phyloP scores from a whole-genome alignment of 2,113 vertebrate genomes.

The Vombatus ursinus region DNA sequence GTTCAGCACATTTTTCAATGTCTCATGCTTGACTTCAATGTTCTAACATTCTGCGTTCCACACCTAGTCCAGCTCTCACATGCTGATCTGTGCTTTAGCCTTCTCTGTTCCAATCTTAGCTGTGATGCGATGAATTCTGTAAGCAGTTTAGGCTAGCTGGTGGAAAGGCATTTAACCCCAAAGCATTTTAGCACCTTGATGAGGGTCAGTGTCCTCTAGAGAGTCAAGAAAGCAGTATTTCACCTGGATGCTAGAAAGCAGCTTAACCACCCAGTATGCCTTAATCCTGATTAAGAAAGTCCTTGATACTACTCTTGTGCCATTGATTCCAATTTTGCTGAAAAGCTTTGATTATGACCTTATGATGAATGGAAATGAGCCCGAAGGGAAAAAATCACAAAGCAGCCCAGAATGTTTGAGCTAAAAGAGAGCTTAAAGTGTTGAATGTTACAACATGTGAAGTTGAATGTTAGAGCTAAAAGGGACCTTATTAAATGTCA shows the following conservation, averaged over 20 bases:
- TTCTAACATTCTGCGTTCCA: background rate
- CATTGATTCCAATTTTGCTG: constrained; percentile 19
- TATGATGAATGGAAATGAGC: constrained; percentile 65
- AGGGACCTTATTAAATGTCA: background rate
- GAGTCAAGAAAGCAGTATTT: background rate
- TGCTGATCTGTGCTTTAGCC: background rate
- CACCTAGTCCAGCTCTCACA: background rate
- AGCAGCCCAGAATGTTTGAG: background rate
- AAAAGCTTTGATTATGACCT: constrained; percentile 49
- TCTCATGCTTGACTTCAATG: too few relatives aligned
- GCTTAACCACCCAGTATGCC: background rate
- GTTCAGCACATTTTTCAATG: too few relatives aligned
- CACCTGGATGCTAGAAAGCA: background rate
- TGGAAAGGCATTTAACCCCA: background rate
- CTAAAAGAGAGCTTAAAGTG: background rate
- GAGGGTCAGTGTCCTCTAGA: background rate
- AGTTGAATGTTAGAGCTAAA: background rate
- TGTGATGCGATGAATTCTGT: background rate
- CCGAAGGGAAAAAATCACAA: constrained; percentile 23
- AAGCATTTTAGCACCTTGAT: background rate
- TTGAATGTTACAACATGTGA: background rate
- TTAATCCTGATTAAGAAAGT: background rate
- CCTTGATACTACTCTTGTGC: background rate
- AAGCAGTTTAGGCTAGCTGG: background rate
- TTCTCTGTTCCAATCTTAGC: background rate